phyloP scores from a whole-genome alignment of 2,797 vertebrate species.

The Myotis findleyi region DNA sequence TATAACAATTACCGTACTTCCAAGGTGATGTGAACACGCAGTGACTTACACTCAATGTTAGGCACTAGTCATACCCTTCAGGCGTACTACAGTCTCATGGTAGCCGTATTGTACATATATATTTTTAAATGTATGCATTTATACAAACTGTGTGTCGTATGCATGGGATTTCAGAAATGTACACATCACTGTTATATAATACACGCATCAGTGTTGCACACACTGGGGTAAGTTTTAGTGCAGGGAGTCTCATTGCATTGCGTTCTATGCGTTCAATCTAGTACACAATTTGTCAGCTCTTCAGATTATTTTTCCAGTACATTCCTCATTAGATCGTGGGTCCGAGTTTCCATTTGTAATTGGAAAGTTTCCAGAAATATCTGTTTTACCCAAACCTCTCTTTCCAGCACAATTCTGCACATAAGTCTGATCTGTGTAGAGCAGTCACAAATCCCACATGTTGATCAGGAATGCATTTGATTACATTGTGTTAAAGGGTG shows the following conservation, averaged over 20 bases:
- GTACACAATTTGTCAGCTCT: slow-evolving; percentile 60
- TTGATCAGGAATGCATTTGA: slow-evolving; percentile 31
- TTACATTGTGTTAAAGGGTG: slow-evolving; percentile 44
- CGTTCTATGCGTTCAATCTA: slow-evolving; percentile 53
- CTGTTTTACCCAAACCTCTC: slow-evolving; percentile 67
- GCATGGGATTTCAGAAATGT: slow-evolving; percentile 73
- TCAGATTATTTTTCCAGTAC: slow-evolving; percentile 66
- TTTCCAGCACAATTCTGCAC: slow-evolving; percentile 59
- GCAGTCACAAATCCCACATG: slow-evolving; percentile 18
- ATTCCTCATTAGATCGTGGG: slow-evolving; percentile 52
- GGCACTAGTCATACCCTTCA: slow-evolving; percentile 86
- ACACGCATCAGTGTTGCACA: slow-evolving; percentile 70
- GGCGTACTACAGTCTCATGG: slow-evolving; percentile 83
- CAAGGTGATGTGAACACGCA: slow-evolving; percentile 80
- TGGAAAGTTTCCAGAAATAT: slow-evolving; percentile 63
- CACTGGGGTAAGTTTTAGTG: slow-evolving; percentile 52
- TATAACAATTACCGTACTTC: slow-evolving; percentile 85
- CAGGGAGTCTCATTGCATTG: slow-evolving; percentile 66
- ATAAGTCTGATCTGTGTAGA: background rate
- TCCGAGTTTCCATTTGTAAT: slow-evolving; percentile 46
- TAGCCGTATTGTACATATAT: slow-evolving; percentile 87
- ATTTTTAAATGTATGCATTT: slow-evolving; percentile 83
- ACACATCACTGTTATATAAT: slow-evolving; percentile 72
- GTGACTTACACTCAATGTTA: slow-evolving; percentile 80
- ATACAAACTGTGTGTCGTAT: slow-evolving; percentile 76